These are phyloP conservation scores for Clinocottus analis DNA, from an alignment of 2,113 vertebrate species.

Conservation along the genomic window DNA sequence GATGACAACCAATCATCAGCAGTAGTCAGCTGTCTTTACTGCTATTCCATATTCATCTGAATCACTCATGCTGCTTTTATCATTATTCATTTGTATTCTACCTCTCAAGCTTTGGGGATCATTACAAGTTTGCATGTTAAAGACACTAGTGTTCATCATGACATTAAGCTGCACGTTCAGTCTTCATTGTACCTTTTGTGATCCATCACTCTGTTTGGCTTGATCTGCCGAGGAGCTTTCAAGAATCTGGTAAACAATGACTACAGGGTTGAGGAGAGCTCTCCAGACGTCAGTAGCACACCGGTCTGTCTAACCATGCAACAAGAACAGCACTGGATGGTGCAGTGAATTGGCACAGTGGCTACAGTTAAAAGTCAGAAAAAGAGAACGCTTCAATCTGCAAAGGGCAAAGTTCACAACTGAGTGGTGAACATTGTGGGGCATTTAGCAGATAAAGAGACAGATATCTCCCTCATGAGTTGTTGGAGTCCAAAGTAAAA, in stretches of 20 bases:
- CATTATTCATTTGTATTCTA: constrained; percentile 11
- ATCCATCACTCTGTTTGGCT: not conserved
- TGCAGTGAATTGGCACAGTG: not conserved
- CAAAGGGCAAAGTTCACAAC: not conserved
- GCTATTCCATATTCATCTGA: constrained; percentile 48
- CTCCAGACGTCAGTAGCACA: not conserved
- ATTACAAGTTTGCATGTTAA: not conserved
- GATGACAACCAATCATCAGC: constrained; percentile 44
- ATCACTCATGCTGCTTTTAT: constrained; percentile 21
- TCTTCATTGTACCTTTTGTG: constrained; percentile 11
- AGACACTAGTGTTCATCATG: not conserved
- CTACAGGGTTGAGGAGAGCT: not conserved
- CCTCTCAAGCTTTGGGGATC: not conserved
- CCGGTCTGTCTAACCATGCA: not conserved
- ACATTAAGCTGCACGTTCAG: not conserved
- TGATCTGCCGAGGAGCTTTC: not conserved
- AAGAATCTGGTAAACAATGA: not conserved
- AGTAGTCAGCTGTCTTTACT: constrained; percentile 45
- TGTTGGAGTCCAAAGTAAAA: not conserved
- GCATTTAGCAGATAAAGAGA: not conserved
- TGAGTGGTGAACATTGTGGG: not conserved
- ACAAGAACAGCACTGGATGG: not conserved
- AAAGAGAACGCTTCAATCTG: not conserved
- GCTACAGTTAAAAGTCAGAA: not conserved
- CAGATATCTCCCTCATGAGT: not conserved